Evolutionary conservation across 1,140 invertebrate genomes (phyloP).

Genomic region (Caerostris darwini): DNA sequence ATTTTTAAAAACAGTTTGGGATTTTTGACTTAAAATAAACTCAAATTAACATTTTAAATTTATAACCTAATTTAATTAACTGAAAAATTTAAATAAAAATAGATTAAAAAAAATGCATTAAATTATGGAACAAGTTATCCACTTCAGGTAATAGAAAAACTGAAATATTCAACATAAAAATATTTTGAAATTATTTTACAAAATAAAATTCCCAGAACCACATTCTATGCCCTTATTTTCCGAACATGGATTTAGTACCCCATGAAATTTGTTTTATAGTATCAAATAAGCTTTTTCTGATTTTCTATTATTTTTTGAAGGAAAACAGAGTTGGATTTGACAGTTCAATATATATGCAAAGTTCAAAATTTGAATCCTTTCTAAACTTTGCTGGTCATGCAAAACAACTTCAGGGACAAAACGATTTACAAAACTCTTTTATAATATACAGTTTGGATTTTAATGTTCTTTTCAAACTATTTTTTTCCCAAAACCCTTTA

Average conservation of each 20-base stretch:
- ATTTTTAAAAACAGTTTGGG: too few relatives aligned
- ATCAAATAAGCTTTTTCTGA: neutral
- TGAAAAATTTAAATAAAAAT: too few relatives aligned
- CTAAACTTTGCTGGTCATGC: neutral
- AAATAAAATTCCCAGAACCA: neutral
- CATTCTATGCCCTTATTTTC: neutral
- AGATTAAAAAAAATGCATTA: too few relatives aligned
- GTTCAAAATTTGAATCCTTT: neutral
- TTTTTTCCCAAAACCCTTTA: too few relatives aligned
- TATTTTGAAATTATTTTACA: too few relatives aligned
- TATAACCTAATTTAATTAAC: too few relatives aligned
- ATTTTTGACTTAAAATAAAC: too few relatives aligned
- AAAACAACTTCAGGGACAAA: neutral
- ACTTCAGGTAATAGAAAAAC: too few relatives aligned
- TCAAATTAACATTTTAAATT: too few relatives aligned
- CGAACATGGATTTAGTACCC: neutral
- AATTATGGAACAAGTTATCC: too few relatives aligned
- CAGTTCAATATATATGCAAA: conserved; percentile 35
- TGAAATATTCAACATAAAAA: too few relatives aligned
- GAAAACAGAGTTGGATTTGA: neutral
- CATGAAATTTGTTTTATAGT: neutral
- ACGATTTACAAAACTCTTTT: neutral
- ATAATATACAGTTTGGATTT: neutral
- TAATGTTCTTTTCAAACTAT: neutral
- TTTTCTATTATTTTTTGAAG: neutral